Evolutionary conservation across 2,888 invertebrate species (phyloP).

Genomic region (Melieria picta): DNA sequence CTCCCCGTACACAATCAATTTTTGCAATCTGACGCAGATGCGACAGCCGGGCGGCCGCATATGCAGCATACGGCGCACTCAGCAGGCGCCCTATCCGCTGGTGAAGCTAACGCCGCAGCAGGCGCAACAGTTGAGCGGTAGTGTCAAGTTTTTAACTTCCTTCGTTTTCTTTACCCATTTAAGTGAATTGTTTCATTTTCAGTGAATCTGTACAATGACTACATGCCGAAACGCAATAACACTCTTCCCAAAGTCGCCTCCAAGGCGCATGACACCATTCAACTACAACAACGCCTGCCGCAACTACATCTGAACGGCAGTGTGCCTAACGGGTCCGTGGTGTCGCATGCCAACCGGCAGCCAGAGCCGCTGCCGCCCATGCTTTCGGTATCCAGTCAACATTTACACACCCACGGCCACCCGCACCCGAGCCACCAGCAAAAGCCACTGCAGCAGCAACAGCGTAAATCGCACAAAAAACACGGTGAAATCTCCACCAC

Average conservation of each 20-base stretch:
- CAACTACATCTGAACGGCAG: slow-evolving; percentile 7
- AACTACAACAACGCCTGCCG: slow-evolving; percentile 43
- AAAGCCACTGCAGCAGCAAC: slow-evolving; percentile 31
- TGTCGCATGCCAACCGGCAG: slow-evolving; percentile 38
- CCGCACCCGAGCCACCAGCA: slow-evolving; percentile 33
- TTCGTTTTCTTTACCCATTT: background rate
- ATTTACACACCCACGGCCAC: slow-evolving; percentile 1
- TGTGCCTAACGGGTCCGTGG: background rate
- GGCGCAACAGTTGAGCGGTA: slow-evolving; percentile 59
- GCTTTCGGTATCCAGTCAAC: slow-evolving; percentile 13
- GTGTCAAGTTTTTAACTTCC: slow-evolving; percentile 20
- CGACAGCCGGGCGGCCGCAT: slow-evolving; percentile 78
- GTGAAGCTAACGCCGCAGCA: slow-evolving; percentile 72
- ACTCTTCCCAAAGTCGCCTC: slow-evolving; percentile 59
- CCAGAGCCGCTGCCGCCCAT: slow-evolving; percentile 24
- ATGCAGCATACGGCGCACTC: slow-evolving; percentile 77
- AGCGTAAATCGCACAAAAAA: slow-evolving; percentile 56
- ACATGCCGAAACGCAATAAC: slow-evolving; percentile 51
- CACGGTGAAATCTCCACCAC: slow-evolving; percentile 66
- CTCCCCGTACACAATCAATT: slow-evolving; percentile 80
- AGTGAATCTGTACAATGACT: slow-evolving; percentile 48
- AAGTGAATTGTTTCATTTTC: slow-evolving; percentile 8
- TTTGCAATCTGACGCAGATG: slow-evolving; percentile 79
- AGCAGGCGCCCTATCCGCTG: slow-evolving; percentile 85
- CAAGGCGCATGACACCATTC: slow-evolving; percentile 51